Base-by-base conservation (phyloP, 2,797 vertebrate genomes). In the Neosilurus hyrtlii region DNA sequence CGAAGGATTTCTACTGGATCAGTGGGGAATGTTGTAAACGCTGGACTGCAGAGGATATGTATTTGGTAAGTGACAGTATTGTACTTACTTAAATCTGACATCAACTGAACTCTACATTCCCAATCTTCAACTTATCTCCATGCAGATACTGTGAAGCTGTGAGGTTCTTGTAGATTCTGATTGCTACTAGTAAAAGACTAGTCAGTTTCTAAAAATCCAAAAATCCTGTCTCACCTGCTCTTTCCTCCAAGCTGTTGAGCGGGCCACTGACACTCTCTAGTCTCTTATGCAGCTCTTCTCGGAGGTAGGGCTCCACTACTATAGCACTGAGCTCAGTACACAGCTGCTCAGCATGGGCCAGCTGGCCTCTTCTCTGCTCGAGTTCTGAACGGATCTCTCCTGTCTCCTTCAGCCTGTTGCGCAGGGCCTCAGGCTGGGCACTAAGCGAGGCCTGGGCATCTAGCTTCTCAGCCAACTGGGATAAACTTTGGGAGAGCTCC, bases 381-480 rank as follows among this genome's bases (percentile, higher is more conserved):
- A 99, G 93, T 87, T 99, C 97, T 0, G 97, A 96, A 51, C 96
- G 96, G 90, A 99, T 95, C 92, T 98, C 97, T 0, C 98, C 98
- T 0, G 96, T 99, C 81, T 99, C 97, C 88, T 97, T 96, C 79
- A 99, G 93, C 80, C 97, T 96, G 10, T 93, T 95, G 35, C 96
- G 97, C 67, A 99, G 94, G 0, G 96, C 96, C 12, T 98, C 97
- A 0, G 98, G 98, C 88, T 97, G 96, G 0, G 96, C 95, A 80
- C 97, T 98, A 83, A 97, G 87, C 0, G 96, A 95, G 1, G 96
- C 93, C 88, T 97, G 97, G 62, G 90, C 85, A 56, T 96, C 96
- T 83, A 99, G 89, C 49, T 95, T 91, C 86, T 97, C 96, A 0
- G 95, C 92, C 12, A 96, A 94, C 0, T 90, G 90, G 9, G 95